These are phyloP conservation scores for Perithous albicinctus DNA, from an alignment of 2,888 invertebrate species.

Conservation along the genomic window DNA sequence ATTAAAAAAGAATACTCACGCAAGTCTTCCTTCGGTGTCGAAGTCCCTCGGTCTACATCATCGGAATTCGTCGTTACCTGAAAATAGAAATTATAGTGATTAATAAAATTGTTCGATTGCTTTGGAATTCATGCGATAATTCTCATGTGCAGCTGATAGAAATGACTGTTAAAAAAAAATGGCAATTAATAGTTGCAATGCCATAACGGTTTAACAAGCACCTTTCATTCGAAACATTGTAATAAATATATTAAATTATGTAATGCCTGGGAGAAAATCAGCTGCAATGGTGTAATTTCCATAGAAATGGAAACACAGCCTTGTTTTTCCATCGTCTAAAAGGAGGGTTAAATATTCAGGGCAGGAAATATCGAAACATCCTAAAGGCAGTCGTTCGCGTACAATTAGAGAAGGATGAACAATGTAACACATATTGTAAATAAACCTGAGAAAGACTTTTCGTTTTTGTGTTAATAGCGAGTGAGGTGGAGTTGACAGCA, in stretches of 20 bases:
- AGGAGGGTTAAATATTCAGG: slow-evolving; percentile 3
- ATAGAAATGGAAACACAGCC: not conserved
- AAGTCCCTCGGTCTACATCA: slow-evolving; percentile 74
- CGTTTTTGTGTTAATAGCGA: slow-evolving; percentile 56
- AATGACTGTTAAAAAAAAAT: slow-evolving; percentile 19
- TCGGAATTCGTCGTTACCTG: slow-evolving; percentile 76
- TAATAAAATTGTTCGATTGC: slow-evolving; percentile 20
- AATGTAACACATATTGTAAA: slow-evolving; percentile 9
- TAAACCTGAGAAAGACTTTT: slow-evolving; percentile 45
- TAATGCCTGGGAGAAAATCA: slow-evolving; percentile 3
- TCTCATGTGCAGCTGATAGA: slow-evolving; percentile 54
- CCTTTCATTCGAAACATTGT: not conserved
- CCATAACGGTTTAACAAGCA: not conserved
- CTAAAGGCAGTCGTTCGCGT: not conserved
- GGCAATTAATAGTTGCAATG: not conserved
- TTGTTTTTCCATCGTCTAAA: not conserved
- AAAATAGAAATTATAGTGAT: slow-evolving; percentile 45
- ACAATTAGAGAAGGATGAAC: not conserved
- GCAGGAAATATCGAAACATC: slow-evolving; percentile 36
- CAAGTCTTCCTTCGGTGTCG: slow-evolving; percentile 80
- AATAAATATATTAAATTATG: not conserved
- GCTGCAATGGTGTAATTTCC: slow-evolving; percentile 10
- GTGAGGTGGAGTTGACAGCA: slow-evolving; percentile 27
- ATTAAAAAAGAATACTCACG: slow-evolving; percentile 76
- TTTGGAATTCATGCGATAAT: slow-evolving; percentile 46